Conservation (phyloP, 2,113 vertebrate genomes). For the Sceloporus tristichus region DNA sequence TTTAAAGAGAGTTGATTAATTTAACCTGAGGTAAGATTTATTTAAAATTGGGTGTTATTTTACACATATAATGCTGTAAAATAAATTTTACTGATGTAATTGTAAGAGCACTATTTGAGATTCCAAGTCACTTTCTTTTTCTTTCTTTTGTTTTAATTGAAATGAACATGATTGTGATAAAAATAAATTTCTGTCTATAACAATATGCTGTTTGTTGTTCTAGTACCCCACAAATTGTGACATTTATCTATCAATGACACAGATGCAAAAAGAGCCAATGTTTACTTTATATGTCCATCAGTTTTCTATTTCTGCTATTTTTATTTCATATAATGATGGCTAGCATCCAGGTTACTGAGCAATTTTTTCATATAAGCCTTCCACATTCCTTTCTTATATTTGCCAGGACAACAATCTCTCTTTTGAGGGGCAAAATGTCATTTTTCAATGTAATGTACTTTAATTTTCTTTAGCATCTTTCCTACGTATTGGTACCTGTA, state of each 20-base stretch:
- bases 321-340: background rate
- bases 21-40: background rate
- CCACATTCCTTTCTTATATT: background rate
- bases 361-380: background rate
- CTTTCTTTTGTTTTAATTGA: background rate
- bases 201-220: background rate
- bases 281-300: background rate
- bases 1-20: background rate
- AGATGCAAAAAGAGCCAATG: background rate
- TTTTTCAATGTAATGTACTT: background rate
- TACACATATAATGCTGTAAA: background rate
- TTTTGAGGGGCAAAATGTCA: background rate
- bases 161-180: background rate
- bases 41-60: background rate
- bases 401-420: background rate
- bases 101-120: background rate
- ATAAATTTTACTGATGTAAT: background rate
- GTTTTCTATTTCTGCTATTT: background rate
- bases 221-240: background rate
- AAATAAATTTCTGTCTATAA: background rate
- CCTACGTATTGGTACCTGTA: background rate
- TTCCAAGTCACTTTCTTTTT: background rate
- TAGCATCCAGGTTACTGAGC: background rate
- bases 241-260: background rate
- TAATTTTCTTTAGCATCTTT: background rate